Conservation (phyloP, 2,888 invertebrate species). For the Horisme vitalbata region DNA sequence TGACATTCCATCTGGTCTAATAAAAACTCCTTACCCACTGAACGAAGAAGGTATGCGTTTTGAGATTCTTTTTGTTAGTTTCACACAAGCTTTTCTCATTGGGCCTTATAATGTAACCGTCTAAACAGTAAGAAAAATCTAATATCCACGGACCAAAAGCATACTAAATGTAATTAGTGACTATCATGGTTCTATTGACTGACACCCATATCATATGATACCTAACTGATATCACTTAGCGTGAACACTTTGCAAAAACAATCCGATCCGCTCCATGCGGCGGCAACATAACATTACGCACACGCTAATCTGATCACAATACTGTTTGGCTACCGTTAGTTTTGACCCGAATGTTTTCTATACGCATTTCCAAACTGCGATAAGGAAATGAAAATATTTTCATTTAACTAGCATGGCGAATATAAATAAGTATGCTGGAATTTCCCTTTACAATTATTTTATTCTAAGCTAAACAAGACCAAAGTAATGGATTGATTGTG, state of each 20-base stretch:
- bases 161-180: too few relatives aligned
- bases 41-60: too few relatives aligned
- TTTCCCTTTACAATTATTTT: too few relatives aligned
- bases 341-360: constrained; percentile 17
- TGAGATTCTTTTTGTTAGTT: too few relatives aligned
- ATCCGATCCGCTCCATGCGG: constrained; percentile 6
- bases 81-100: too few relatives aligned
- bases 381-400: constrained; percentile 20
- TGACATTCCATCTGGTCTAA: too few relatives aligned
- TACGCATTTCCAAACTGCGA: constrained; percentile 6
- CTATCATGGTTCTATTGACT: constrained; percentile 3
- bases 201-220: constrained; percentile 2
- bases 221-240: constrained; percentile 5
- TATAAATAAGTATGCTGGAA: constrained; percentile 18
- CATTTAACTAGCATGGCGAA: constrained; percentile 12
- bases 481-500: too few relatives aligned
- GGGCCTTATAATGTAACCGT: too few relatives aligned
- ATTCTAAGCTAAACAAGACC: too few relatives aligned
- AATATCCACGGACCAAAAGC: too few relatives aligned
- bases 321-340: constrained; percentile 17
- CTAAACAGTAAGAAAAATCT: too few relatives aligned
- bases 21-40: too few relatives aligned
- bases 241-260: constrained; percentile 13
- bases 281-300: constrained; percentile 5
- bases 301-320: constrained; percentile 10